Percentiles rank a stretch among this genome's conserved stretches.
Evolutionary conservation across 2,888 invertebrate genomes (phyloP).

Genomic region (Ophonus ardosiacus): DNA sequence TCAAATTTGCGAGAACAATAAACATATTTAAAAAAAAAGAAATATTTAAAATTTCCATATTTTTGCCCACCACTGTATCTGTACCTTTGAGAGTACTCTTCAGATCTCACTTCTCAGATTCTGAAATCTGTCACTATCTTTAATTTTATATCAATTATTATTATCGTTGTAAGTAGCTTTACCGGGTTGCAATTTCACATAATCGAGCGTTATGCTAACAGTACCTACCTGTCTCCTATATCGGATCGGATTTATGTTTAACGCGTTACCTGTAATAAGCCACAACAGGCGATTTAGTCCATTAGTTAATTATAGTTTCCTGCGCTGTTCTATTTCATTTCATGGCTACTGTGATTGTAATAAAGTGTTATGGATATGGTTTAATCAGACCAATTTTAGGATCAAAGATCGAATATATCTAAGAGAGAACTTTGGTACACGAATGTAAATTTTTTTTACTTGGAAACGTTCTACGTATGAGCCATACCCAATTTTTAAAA

Average conservation of each 20-base stretch:
- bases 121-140: not conserved
- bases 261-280: slow-evolving; percentile 41
- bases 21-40: no score
- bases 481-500: no score
- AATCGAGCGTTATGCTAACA: not conserved
- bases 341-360: slow-evolving; percentile 19
- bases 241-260: slow-evolving; percentile 42
- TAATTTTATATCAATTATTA: not conserved
- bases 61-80: no score
- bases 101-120: no score
- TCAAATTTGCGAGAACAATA: no score
- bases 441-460: no score
- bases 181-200: not conserved
- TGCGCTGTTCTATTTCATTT: slow-evolving; percentile 2
- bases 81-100: no score
- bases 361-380: slow-evolving; percentile 20
- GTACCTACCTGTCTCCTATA: slow-evolving; percentile 3
- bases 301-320: slow-evolving; percentile 37
- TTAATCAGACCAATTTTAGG: not conserved
- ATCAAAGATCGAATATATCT: not conserved
- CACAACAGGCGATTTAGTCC: slow-evolving; percentile 18
- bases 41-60: no score
- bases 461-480: no score
- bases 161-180: not conserved
- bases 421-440: no score